Evolutionary conservation across 2,113 vertebrate species (phyloP).

Genomic region (Mus spicilegus): DNA sequence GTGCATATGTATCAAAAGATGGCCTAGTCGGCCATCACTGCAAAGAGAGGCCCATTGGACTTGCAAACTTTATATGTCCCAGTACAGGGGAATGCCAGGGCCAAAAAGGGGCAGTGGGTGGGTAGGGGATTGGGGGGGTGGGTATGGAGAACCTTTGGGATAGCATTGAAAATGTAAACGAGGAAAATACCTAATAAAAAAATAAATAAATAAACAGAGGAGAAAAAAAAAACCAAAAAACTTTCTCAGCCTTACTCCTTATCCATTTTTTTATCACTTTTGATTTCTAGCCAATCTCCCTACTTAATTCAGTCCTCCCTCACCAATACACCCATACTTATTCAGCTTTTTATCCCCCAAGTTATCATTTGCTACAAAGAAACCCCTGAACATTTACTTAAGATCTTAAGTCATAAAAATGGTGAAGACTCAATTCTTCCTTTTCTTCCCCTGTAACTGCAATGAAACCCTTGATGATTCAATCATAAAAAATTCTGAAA

Average conservation of each 20-base stretch:
- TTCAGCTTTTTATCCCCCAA: neutral
- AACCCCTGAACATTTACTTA: neutral
- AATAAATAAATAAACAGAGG: too few relatives aligned
- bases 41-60: too few relatives aligned
- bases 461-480: neutral
- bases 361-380: neutral
- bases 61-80: too few relatives aligned
- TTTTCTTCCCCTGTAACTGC: neutral
- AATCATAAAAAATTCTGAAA: constrained; percentile 5
- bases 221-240: too few relatives aligned
- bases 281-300: neutral
- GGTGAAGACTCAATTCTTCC: neutral
- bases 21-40: too few relatives aligned
- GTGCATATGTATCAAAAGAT: too few relatives aligned
- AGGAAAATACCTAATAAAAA: too few relatives aligned
- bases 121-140: too few relatives aligned
- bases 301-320: neutral
- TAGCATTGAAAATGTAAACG: too few relatives aligned
- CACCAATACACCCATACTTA: fast-evolving
- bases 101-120: too few relatives aligned
- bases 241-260: neutral
- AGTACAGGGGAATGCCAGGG: too few relatives aligned
- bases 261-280: neutral
- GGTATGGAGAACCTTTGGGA: too few relatives aligned
- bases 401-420: neutral